Conservation (phyloP, 2,113 vertebrate species). For the Oplegnathus fasciatus region DNA sequence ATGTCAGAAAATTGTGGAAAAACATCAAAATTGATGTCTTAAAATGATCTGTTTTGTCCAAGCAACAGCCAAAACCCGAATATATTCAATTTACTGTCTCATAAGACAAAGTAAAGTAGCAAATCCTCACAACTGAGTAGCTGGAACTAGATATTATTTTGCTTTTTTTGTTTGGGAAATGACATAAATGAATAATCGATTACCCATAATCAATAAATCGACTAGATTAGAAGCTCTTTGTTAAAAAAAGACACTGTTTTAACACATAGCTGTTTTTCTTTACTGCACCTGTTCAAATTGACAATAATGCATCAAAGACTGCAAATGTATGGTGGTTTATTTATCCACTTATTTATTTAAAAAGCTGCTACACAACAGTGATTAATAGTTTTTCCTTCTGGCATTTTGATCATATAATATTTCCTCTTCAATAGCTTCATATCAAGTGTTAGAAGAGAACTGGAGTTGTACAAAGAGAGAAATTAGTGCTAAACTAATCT, state of each 20-base stretch:
- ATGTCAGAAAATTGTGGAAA: background rate
- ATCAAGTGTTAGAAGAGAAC: background rate
- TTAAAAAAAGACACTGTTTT: background rate
- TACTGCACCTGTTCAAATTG: background rate
- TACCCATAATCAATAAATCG: background rate
- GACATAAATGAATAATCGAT: background rate
- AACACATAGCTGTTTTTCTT: background rate
- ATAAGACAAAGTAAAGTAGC: background rate
- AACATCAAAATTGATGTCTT: background rate
- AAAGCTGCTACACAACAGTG: background rate
- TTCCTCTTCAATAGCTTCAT: background rate
- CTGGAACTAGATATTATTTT: background rate
- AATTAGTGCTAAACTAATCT: background rate
- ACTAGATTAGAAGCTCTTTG: background rate
- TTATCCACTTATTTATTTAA: background rate
- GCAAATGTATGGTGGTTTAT: background rate
- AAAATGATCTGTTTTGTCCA: background rate
- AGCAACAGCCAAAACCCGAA: background rate
- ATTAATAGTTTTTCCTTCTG: background rate
- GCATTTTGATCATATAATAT: background rate
- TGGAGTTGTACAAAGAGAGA: background rate
- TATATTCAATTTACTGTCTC: background rate
- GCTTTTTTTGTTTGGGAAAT: background rate
- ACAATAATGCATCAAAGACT: background rate
- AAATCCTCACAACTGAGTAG: background rate